Evolutionary conservation across 2,797 vertebrate genomes (phyloP).

Genomic region (Euphonia xanthogaster): DNA sequence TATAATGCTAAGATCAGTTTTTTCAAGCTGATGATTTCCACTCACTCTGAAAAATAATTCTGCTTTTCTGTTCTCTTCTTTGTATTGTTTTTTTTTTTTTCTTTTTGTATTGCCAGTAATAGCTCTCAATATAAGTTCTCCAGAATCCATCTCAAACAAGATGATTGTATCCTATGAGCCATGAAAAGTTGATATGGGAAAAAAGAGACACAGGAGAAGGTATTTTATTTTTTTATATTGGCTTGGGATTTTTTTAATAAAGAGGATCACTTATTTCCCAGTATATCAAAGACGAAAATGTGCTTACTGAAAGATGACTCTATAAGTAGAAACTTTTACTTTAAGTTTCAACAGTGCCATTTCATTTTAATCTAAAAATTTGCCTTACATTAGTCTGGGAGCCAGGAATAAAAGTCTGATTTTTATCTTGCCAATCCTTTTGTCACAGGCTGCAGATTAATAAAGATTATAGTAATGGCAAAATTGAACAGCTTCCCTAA

Average conservation of each 20-base stretch:
- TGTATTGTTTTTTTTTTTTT: background rate
- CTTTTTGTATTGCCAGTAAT: background rate
- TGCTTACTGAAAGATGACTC: background rate
- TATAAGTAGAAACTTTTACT: background rate
- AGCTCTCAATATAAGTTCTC: background rate
- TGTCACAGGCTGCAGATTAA: background rate
- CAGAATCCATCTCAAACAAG: background rate
- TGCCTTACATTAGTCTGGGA: background rate
- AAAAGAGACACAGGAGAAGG: background rate
- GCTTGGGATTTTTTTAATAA: slow-evolving; percentile 44
- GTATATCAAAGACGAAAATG: background rate
- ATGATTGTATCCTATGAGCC: background rate
- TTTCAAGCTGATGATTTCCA: background rate
- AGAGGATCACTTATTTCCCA: slow-evolving; percentile 20
- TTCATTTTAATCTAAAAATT: background rate
- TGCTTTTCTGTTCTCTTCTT: background rate
- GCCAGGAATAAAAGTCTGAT: background rate
- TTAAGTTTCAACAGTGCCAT: background rate
- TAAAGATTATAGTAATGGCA: background rate
- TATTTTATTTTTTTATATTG: slow-evolving; percentile 3
- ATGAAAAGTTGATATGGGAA: background rate
- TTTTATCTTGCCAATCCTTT: background rate
- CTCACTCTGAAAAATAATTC: background rate
- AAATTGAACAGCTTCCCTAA: background rate
- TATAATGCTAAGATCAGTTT: background rate